Evolutionary conservation across 2,113 vertebrate species (phyloP).

Genomic region (Phocoena sinus): DNA sequence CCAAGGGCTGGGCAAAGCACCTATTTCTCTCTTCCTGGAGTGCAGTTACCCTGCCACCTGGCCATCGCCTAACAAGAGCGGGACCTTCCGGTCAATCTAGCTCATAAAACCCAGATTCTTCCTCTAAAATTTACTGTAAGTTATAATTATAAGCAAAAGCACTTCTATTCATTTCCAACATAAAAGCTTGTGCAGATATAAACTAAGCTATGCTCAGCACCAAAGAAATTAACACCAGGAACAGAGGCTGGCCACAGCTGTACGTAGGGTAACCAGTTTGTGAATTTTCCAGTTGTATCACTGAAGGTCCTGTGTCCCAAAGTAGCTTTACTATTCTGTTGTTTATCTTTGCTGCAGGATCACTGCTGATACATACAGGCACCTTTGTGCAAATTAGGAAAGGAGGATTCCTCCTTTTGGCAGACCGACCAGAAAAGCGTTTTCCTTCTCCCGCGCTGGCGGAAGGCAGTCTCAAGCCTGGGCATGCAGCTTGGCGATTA

Average conservation of each 20-base stretch:
- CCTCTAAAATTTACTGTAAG: neutral
- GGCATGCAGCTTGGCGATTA: too few relatives aligned
- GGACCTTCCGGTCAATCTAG: neutral
- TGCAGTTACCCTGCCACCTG: neutral
- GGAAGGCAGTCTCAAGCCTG: neutral
- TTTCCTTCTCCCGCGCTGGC: neutral
- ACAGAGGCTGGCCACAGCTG: neutral
- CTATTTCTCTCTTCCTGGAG: neutral
- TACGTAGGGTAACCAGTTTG: rapidly evolving
- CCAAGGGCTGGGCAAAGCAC: neutral
- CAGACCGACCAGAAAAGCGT: neutral
- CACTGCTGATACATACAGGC: too few relatives aligned
- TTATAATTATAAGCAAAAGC: neutral
- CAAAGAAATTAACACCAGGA: neutral
- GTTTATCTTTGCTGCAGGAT: neutral
- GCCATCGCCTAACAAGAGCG: neutral
- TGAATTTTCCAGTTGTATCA: neutral
- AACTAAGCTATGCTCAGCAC: neutral
- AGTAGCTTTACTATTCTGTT: neutral
- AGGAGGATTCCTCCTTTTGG: neutral
- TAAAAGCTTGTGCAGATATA: neutral
- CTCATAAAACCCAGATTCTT: neutral
- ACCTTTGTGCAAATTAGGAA: neutral
- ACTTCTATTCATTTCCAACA: neutral
- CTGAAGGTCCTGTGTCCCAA: neutral